These are phyloP conservation scores for Poecile montanus DNA, from an alignment of 2,797 vertebrate species.

Conservation along the genomic window DNA sequence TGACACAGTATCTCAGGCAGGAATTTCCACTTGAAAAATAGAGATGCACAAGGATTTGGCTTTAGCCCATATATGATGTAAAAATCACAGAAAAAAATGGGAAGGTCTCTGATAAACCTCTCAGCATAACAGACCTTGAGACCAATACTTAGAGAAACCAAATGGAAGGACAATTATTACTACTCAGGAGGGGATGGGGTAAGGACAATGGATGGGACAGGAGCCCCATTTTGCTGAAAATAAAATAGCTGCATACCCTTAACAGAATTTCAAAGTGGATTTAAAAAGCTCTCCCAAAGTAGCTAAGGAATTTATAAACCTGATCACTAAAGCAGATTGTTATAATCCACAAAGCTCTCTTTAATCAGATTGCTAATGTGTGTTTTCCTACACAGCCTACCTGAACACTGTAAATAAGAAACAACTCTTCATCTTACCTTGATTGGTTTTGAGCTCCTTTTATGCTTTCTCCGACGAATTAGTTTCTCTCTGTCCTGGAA, in stretches of 20 bases:
- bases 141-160: not conserved
- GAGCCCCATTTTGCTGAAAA: not conserved
- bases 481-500: slow-evolving; percentile 95
- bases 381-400: not conserved
- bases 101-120: not conserved
- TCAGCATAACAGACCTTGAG: not conserved
- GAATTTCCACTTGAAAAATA: not conserved
- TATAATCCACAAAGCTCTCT: slow-evolving; percentile 12
- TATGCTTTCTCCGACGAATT: slow-evolving; percentile 93
- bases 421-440: slow-evolving; percentile 82
- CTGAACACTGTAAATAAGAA: not conserved
- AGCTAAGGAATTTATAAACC: not conserved
- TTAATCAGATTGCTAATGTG: not conserved
- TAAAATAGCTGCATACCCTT: not conserved
- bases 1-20: not conserved
- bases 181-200: not conserved
- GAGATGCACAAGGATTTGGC: not conserved
- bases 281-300: slow-evolving; percentile 4
- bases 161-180: not conserved
- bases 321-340: not conserved
- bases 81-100: not conserved
- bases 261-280: not conserved
- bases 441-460: slow-evolving; percentile 94
- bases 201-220: fast-evolving
- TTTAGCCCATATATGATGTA: not conserved